phyloP scores from a whole-genome alignment of 64 coral and sea anemone genomes.

The Trachythela sp. region DNA sequence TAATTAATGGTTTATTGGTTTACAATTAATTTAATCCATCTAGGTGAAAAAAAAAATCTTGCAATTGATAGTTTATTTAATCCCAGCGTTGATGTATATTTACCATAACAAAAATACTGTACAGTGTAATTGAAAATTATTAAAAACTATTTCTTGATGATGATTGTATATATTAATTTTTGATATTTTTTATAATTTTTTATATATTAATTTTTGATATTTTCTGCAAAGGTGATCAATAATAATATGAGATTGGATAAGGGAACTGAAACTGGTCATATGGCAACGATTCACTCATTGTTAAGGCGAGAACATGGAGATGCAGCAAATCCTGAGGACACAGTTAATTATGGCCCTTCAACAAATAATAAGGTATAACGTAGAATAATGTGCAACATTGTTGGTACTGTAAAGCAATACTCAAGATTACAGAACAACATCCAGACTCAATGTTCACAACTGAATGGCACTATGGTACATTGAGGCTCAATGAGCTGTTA shows the following conservation, averaged over 20 bases:
- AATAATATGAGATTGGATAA: background rate
- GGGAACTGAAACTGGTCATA: background rate
- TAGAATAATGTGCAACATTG: too few relatives aligned
- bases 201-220: background rate
- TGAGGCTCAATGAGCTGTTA: too few relatives aligned
- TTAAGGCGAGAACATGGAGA: background rate
- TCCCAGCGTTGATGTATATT: too few relatives aligned
- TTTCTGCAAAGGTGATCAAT: background rate
- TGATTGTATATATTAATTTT: background rate
- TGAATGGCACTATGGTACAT: too few relatives aligned
- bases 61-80: too few relatives aligned
- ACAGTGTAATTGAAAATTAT: background rate
- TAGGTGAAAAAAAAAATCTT: too few relatives aligned
- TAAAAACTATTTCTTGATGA: background rate
- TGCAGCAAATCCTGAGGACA: background rate
- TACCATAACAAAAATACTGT: background rate
- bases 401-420: too few relatives aligned
- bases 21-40: background rate
- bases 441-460: too few relatives aligned
- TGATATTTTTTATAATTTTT: too few relatives aligned
- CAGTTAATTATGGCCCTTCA: conserved; percentile 30
- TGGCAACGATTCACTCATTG: background rate
- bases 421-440: too few relatives aligned
- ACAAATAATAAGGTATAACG: conserved; percentile 33
- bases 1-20: background rate